Evolutionary conservation across 2,113 vertebrate species (phyloP), one percentile per base, ranked within the genome.

Genomic region (Prionailurus viverrinus): DNA sequence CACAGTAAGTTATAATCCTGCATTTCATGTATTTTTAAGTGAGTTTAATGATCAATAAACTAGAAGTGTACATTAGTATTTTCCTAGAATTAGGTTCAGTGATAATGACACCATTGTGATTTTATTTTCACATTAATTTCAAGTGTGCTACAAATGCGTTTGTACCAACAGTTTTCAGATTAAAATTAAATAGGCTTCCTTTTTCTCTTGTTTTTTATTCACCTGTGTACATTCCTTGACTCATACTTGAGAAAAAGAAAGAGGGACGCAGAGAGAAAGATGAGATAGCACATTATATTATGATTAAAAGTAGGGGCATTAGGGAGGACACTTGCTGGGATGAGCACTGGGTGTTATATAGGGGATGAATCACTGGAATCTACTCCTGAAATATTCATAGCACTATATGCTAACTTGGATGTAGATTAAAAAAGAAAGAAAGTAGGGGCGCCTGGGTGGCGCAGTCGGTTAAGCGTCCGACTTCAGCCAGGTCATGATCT

Each of bases 51-150:
- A 19, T 89, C 11, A 5, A 8, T 91, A 96, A 69, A 92, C 63
- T 81, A 83, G 80, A 95, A 27, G 15, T 88, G 2, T 96, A 87
- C 19, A 10, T 95, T 93, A 93, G 69, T 92, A 95, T 85, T 85
- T 95, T 91, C 65, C 92, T 94, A 63, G 11, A 95, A 82, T 92
- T 84, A 85, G 71, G 89, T 74, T 90, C 41, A 82, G 4, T 88
- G 61, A 79, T 95, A 85, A 95, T 85, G 58, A 94, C 31, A 45
- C 39, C 68, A 89, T 95, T 86, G 91, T 74, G 74, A 74, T 63
- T 97, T 91, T 92, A 91, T 97, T 94, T 97, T 95, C 39, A 68
- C 14, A 63, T 92, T 82, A 92, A 92, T 96, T 91, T 96, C n/a
- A 86, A 58, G 9, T 96, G 69, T 95, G 18, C 87, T 93, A 96